Evolutionary conservation across 1,140 invertebrate genomes (phyloP).

Genomic region (Camponotus pennsylvanicus): DNA sequence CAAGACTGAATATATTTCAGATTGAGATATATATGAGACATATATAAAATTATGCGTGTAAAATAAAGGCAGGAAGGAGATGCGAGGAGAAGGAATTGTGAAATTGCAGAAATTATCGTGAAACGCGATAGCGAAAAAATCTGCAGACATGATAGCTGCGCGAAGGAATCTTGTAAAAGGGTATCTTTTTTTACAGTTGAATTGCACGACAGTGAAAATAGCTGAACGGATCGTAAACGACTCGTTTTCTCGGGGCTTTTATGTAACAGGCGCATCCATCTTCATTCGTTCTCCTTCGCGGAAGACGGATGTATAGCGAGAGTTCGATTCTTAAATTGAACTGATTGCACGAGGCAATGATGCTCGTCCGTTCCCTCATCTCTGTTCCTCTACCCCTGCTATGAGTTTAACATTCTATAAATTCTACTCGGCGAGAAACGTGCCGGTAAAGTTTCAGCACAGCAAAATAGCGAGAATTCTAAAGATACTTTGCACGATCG

Average conservation of each 20-base stretch:
- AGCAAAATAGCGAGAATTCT: constrained; percentile 11
- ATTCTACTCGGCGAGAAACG: constrained; percentile 13
- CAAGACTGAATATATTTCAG: not conserved
- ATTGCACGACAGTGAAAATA: constrained; percentile 19
- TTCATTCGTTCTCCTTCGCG: constrained; percentile 6
- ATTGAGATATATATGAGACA: not conserved
- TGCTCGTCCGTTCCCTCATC: not conserved
- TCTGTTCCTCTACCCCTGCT: not conserved
- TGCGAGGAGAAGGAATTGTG: too few relatives aligned
- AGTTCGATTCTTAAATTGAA: constrained; percentile 3
- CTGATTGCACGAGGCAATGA: not conserved
- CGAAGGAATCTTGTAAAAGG: not conserved
- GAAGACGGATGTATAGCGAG: constrained; percentile 26
- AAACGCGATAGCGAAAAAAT: not conserved
- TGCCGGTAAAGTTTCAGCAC: not conserved
- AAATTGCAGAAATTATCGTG: not conserved
- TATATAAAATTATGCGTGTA: not conserved
- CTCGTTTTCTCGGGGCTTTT: constrained; percentile 10
- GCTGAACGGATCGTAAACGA: constrained; percentile 15
- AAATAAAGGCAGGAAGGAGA: too few relatives aligned
- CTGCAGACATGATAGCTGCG: not conserved
- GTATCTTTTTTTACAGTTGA: constrained; percentile 5
- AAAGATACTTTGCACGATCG: constrained; percentile 25
- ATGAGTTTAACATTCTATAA: constrained; percentile 38
- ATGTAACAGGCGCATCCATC: constrained; percentile 32